phyloP scores from a whole-genome alignment of 2,888 invertebrate species.

The Gastracanthus pulcherrimus region DNA sequence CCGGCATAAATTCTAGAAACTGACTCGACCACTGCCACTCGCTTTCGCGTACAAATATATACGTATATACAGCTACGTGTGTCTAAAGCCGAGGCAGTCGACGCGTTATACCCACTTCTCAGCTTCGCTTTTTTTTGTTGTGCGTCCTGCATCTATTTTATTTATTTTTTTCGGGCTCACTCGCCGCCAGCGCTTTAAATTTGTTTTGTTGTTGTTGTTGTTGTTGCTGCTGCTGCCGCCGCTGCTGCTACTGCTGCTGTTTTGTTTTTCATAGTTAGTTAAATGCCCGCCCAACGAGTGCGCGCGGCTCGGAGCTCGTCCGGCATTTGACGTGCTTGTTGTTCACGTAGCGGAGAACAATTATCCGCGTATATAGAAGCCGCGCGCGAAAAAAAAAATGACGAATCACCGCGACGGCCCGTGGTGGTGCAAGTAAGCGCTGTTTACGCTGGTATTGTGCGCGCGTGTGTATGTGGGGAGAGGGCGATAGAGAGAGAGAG shows the following conservation, averaged over 20 bases:
- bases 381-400: conserved; percentile 62
- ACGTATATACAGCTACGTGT: not conserved
- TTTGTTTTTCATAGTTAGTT: conserved; percentile 51
- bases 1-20: conserved; percentile 54
- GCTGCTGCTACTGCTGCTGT: not conserved
- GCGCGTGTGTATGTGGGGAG: too few relatives aligned
- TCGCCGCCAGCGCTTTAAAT: not conserved
- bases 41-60: not conserved
- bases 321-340: conserved; percentile 68
- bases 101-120: conserved; percentile 21
- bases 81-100: conserved; percentile 20
- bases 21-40: conserved; percentile 52
- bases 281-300: conserved; percentile 69
- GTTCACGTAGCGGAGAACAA: conserved; percentile 64
- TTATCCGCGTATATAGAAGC: conserved; percentile 59
- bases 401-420: conserved; percentile 61
- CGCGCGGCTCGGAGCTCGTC: conserved; percentile 61
- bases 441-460: too few relatives aligned
- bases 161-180: not conserved
- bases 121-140: not conserved
- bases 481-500: too few relatives aligned
- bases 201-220: conserved; percentile 53
- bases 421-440: conserved; percentile 42
- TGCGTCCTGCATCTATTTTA: not conserved
- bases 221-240: conserved; percentile 1